Evolutionary conservation across 2,888 invertebrate species (phyloP), one percentile per base, ranked within the genome.

Genomic region (Chromoteleia sp.): DNA sequence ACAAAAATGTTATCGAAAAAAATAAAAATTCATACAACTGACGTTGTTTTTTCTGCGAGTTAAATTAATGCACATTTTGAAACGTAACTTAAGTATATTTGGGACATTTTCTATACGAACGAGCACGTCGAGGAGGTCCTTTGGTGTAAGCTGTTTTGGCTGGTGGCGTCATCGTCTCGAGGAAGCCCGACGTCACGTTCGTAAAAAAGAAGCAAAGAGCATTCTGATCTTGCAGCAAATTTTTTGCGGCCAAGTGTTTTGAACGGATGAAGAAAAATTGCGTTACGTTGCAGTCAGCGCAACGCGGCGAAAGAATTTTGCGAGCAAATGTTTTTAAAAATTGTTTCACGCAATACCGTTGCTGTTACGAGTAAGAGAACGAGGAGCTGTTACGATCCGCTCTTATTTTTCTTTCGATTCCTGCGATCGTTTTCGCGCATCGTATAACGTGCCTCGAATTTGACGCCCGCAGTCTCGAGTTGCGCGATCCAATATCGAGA

Each of bases 161-260:
- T 85, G 78, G 83, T 84, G 85, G 83, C 85, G 85, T 85, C 83
- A 85, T 81, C 83, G 79, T 36, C 68, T 67, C 68, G 15, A 48
- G 52, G 75, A 80, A 80, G 68, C 70, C 77, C 71, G 82, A 84
- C 84, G 80, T 85, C 85, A 85, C 84, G 84, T 85, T 78, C 81
- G 71, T 65, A 79, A 75, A 70, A 73, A 68, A 41, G 21, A 54
- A 59, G 15, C 36, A 33, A 71, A 59, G 59, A 25, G 7, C 25
- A 45, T 33, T 45, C 36, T 41, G 48, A 56, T 48, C 58, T 45
- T 39, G 48, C 33, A 17, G 52, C 41, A 52, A 39, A 52, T 39
- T 65, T 65, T 63, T 48, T 48, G 41, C 14, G 45, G 12, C 10
- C 6, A 14, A 14, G 15, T 8, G 41, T 58, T 39, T 12, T 25